These are phyloP conservation scores for Drosophila longiperda DNA, from an alignment of 2,888 invertebrate species.

Conservation along the genomic window DNA sequence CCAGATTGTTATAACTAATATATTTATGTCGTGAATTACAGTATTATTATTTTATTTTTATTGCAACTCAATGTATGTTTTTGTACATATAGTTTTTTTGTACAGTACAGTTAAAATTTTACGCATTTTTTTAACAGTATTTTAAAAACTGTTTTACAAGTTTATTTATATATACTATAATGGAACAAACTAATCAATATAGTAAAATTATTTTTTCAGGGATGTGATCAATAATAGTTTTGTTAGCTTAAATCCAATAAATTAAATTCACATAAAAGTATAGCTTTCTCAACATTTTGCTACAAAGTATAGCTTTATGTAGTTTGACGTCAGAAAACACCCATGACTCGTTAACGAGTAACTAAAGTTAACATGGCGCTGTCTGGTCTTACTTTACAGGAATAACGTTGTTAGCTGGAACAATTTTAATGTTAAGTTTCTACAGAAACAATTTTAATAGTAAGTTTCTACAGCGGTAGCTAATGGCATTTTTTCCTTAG, in stretches of 20 bases:
- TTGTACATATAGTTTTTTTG: background rate
- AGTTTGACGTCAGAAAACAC: background rate
- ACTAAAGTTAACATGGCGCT: background rate
- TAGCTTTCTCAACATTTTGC: background rate
- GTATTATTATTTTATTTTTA: background rate
- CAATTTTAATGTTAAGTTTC: slow-evolving; percentile 3
- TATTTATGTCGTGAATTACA: background rate
- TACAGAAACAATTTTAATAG: background rate
- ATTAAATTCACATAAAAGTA: background rate
- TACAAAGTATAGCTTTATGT: background rate
- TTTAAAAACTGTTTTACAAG: background rate
- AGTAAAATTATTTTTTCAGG: background rate
- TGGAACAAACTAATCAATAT: background rate
- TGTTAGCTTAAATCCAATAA: background rate
- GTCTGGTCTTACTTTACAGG: background rate
- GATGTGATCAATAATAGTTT: background rate
- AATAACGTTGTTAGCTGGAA: background rate
- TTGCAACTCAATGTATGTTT: background rate
- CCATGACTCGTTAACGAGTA: background rate
- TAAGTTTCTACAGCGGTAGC: slow-evolving; percentile 1
- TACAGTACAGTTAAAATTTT: background rate
- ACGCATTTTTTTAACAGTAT: background rate
- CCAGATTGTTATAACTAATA: background rate
- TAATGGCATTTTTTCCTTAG: slow-evolving; percentile 3
- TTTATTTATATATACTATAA: background rate